phyloP scores from a whole-genome alignment of 2,797 vertebrate genomes.

The Lithobates pipiens region DNA sequence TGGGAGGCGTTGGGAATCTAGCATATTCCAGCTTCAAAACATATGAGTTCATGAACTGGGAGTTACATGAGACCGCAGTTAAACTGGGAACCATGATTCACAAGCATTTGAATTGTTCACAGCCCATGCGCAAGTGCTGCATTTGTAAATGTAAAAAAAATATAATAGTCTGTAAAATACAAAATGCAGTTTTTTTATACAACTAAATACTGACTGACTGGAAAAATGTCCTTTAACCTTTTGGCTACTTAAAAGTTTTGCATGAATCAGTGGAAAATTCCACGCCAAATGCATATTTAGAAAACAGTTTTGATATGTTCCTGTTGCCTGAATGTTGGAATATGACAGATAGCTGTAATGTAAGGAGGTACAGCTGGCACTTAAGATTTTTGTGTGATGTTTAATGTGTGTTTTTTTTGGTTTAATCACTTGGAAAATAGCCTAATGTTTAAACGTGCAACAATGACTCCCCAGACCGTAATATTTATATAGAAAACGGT shows the following conservation, averaged over 20 bases:
- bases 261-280: neutral
- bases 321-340: neutral
- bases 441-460: constrained; percentile 33
- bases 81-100: too few species aligned
- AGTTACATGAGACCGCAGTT: too few species aligned
- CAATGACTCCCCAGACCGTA: constrained; percentile 41
- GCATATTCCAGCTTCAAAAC: too few species aligned
- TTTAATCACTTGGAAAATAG: constrained; percentile 27
- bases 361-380: constrained; percentile 26
- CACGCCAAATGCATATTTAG: neutral
- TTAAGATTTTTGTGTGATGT: constrained; percentile 15
- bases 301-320: constrained; percentile 3
- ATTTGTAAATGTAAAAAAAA: too few species aligned
- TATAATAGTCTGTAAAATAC: too few species aligned
- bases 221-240: too few species aligned
- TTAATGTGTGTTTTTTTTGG: constrained; percentile 26
- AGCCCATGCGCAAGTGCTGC: too few species aligned
- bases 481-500: constrained; percentile 52
- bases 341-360: neutral
- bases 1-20: too few species aligned
- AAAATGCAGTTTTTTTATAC: too few species aligned
- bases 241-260: neutral
- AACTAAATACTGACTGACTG: too few species aligned
- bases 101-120: too few species aligned
- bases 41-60: too few species aligned